Percentiles rank a stretch among this genome's conserved stretches.
These are phyloP conservation scores for Cotesia congregata DNA, from an alignment of 2,888 invertebrate genomes.

Conservation along the genomic window DNA sequence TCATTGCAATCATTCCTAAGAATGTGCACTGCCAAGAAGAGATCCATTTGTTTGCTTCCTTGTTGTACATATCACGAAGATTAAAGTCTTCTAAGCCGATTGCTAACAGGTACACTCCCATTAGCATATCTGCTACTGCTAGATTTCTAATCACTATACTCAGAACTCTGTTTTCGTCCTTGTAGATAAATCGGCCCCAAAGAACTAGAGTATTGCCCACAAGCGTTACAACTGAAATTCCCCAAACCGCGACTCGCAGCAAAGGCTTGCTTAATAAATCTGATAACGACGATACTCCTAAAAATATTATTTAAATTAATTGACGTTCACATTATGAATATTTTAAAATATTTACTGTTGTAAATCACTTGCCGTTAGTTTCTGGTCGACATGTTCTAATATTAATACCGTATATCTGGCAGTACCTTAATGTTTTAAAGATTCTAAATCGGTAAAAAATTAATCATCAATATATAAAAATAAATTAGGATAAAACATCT, in stretches of 20 bases:
- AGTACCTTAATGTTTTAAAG: no score
- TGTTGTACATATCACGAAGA: constrained; percentile 74
- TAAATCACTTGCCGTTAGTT: constrained; percentile 75
- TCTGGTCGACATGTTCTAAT: neutral
- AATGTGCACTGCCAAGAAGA: constrained; percentile 77
- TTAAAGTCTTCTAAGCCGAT: constrained; percentile 76
- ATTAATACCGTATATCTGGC: no score
- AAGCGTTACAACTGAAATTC: constrained; percentile 75
- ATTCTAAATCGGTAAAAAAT: constrained; percentile 58
- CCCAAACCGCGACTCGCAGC: constrained; percentile 76
- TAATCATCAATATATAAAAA: constrained; percentile 62
- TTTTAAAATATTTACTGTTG: neutral
- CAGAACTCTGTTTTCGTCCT: constrained; percentile 76
- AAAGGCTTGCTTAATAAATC: constrained; percentile 75
- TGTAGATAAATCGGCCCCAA: constrained; percentile 74
- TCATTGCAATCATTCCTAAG: constrained; percentile 77
- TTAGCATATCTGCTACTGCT: constrained; percentile 78
- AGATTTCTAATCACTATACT: constrained; percentile 78
- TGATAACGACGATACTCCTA: constrained; percentile 75
- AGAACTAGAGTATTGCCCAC: constrained; percentile 77
- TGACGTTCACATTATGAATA: neutral
- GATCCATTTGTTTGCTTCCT: constrained; percentile 76
- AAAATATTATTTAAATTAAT: constrained; percentile 42
- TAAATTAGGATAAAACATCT: no score
- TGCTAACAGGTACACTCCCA: constrained; percentile 78